A percentile compares a stretch with the other conserved stretches of the same genome.
These are phyloP conservation scores for Thalassarche chlororhynchos DNA, from an alignment of 2,113 vertebrate genomes.

Conservation along the genomic window DNA sequence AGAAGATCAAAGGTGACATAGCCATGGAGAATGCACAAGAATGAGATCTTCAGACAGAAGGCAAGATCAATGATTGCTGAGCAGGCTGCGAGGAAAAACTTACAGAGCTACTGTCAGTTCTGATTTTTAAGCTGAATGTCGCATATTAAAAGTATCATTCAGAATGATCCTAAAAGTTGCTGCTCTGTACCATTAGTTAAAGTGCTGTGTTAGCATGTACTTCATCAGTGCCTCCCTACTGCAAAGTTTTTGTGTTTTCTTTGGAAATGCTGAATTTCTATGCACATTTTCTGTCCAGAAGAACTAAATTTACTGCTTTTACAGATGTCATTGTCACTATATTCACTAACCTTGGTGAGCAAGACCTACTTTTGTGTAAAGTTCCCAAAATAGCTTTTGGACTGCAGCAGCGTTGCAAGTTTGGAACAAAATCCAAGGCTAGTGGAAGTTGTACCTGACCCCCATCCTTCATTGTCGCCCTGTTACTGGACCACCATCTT, in stretches of 20 bases:
- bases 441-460: not conserved
- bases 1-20: not conserved
- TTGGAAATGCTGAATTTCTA: not conserved
- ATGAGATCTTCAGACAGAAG: not conserved
- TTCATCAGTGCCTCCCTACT: not conserved
- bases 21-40: not conserved
- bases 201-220: not conserved
- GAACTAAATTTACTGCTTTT: not conserved
- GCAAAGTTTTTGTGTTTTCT: not conserved
- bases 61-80: not conserved
- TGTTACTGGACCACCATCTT: not conserved
- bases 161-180: not conserved
- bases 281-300: not conserved
- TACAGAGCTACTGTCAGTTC: not conserved
- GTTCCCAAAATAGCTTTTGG: not conserved
- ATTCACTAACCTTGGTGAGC: conserved; percentile 3
- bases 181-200: not conserved
- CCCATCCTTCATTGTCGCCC: not conserved
- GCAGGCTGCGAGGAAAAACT: not conserved
- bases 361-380: not conserved
- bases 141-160: not conserved
- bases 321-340: not conserved
- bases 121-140: conserved; percentile 4
- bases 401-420: not conserved
- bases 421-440: not conserved